Base-by-base conservation (phyloP, 2,113 vertebrate species). In the Holacanthus passer region DNA sequence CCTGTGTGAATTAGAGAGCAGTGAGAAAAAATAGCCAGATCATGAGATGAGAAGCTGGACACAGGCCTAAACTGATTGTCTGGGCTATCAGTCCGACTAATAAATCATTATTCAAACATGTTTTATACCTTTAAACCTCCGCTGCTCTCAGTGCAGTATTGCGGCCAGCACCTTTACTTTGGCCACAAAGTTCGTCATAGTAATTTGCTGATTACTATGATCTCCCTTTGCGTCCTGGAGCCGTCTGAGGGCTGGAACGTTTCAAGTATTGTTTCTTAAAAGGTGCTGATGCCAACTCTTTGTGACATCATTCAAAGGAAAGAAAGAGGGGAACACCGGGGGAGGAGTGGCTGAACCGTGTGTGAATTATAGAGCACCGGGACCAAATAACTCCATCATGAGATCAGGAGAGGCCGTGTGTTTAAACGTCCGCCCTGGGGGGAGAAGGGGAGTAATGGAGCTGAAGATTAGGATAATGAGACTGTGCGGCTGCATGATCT, bases 301-400 rank as follows among this genome's bases (percentile, higher is more conserved):
- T 32, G 32, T 74, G 31, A 48, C 65, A 75, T 83, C 53, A 60
- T 72, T 88, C 60, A 88, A 69, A 58, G 66, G n/a, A 72, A 71
- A 75, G 5, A 53, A 59, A 55, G 75, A 58, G 50, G 48, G 67
- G 48, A 83, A 73, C 68, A 82, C 59, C 27, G 16, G 50, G 19
- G 47, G 52, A 75, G 85, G 85, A 78, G 85, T 55, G 87, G 67
- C 68, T 89, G 87, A 90, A 87, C 84, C 78, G 68, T 79, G 27
- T 48, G 72, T 71, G 83, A 93, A 88, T 92, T 91, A 91, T 22
- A 90, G 83, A 90, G 84, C 64, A 89, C 56, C 4, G 39, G 47
- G 73, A 89, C 47, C 83, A 60, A 82, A 81, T 74, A 73, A 69
- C 86, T 87, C 72, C 79, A 87, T 88, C 87, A 77, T 88, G 77